Percentiles rank a stretch among this genome's conserved stretches.
Conservation (phyloP, 2,888 invertebrate species). For the Melipona beecheii region DNA sequence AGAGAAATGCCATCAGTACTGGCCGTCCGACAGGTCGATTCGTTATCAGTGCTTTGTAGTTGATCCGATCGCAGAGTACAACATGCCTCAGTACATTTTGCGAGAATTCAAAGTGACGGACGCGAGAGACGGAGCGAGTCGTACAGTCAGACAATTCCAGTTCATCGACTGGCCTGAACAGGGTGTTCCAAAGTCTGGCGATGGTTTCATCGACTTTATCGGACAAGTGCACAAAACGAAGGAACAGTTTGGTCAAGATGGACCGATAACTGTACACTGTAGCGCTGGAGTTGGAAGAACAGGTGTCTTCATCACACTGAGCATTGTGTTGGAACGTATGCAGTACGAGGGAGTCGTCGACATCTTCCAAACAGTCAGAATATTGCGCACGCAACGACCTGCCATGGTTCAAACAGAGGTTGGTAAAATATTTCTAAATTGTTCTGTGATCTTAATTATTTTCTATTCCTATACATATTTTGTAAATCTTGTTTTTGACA, state of each 20-base stretch:
- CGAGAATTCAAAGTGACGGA: conserved; percentile 99
- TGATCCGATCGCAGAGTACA: conserved; percentile 99
- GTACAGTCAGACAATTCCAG: conserved; percentile 98
- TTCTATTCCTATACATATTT: too few relatives aligned
- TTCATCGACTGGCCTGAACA: conserved; percentile 98
- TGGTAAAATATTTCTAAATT: conserved; percentile 66
- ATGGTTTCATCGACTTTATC: conserved; percentile 99
- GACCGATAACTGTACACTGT: conserved; percentile 98
- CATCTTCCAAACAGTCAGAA: conserved; percentile 99
- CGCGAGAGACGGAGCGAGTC: conserved; percentile 97
- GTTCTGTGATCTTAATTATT: too few relatives aligned
- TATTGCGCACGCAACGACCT: conserved; percentile 98
- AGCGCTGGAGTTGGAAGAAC: conserved; percentile 99
- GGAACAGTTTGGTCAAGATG: conserved; percentile 99
- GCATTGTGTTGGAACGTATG: conserved; percentile 99
- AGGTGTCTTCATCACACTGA: conserved; percentile 98
- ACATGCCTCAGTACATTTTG: conserved; percentile 99
- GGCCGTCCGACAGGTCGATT: conserved; percentile 99
- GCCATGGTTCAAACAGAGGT: conserved; percentile 99
- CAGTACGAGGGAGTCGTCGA: conserved; percentile 99
- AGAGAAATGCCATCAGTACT: conserved; percentile 99
- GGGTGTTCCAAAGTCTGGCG: conserved; percentile 98
- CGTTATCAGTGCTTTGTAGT: conserved; percentile 99
- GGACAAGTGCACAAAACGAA: conserved; percentile 99
- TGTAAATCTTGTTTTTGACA: too few relatives aligned